These are phyloP conservation scores for Chloropsis hardwickii DNA, from an alignment of 2,113 vertebrate species.

Conservation along the genomic window DNA sequence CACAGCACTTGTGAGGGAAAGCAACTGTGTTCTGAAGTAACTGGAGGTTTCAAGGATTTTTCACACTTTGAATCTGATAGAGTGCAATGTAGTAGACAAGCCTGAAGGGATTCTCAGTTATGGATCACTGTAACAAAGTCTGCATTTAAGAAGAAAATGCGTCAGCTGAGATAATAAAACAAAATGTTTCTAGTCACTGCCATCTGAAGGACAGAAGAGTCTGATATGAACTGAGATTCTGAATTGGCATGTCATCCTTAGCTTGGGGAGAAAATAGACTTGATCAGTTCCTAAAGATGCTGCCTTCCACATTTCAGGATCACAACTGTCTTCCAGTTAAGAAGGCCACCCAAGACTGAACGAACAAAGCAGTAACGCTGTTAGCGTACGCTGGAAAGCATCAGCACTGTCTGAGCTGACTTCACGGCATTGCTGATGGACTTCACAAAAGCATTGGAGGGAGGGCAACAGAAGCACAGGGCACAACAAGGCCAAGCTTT, in stretches of 20 bases:
- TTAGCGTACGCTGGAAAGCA: not conserved
- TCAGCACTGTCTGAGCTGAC: not conserved
- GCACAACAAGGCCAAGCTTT: not conserved
- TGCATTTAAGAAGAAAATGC: constrained; percentile 44
- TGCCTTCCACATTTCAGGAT: constrained; percentile 3
- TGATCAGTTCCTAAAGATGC: not conserved
- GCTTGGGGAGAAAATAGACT: not conserved
- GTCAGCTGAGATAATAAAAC: constrained; percentile 37
- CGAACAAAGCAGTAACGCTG: not conserved
- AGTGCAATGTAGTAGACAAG: constrained; percentile 47
- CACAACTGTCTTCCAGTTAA: not conserved
- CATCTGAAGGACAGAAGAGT: constrained; percentile 38
- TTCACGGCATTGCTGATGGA: not conserved
- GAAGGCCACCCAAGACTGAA: not conserved
- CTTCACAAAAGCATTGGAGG: not conserved
- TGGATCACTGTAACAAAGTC: constrained; percentile 48
- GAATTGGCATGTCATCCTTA: constrained; percentile 15
- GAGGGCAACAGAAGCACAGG: not conserved
- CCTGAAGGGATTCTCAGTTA: constrained; percentile 57
- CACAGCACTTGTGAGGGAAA: not conserved
- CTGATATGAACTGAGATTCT: constrained; percentile 12
- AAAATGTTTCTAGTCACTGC: constrained; percentile 43
- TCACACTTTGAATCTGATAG: constrained; percentile 49
- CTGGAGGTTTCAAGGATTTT: constrained; percentile 32
- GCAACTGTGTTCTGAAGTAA: constrained; percentile 26